Conservation (phyloP, 1,140 invertebrate species). For the Acromyrmex heyeri region DNA sequence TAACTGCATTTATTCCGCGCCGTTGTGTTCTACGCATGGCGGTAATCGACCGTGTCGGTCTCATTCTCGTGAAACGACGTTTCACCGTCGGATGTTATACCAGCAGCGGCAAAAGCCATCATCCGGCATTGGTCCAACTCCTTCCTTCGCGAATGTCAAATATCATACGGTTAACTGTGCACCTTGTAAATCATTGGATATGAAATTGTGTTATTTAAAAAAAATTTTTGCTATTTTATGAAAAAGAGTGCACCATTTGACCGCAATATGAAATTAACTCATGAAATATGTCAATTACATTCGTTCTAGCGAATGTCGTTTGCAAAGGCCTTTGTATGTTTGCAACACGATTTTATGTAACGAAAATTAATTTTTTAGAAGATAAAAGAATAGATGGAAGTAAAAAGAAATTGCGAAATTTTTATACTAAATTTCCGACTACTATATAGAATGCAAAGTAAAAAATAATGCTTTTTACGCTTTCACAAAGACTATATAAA, state of each 20-base stretch:
- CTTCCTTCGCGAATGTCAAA: slow-evolving; percentile 59
- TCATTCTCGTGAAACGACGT: slow-evolving; percentile 55
- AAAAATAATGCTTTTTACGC: neutral
- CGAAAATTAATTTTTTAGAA: neutral
- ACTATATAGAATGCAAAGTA: neutral
- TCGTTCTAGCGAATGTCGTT: neutral
- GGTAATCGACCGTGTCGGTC: slow-evolving; percentile 63
- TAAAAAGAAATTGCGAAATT: neutral
- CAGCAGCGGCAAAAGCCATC: slow-evolving; percentile 24
- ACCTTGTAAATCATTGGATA: slow-evolving; percentile 12
- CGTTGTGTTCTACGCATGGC: slow-evolving; percentile 10
- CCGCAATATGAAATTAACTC: slow-evolving; percentile 59
- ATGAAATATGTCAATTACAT: neutral
- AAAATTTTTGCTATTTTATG: neutral
- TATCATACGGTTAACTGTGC: neutral
- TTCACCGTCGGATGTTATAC: slow-evolving; percentile 30
- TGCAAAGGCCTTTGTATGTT: slow-evolving; percentile 4
- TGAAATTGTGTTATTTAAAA: neutral
- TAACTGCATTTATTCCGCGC: slow-evolving; percentile 62
- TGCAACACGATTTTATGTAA: slow-evolving; percentile 28
- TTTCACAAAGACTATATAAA: neutral
- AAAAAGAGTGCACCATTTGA: slow-evolving; percentile 16
- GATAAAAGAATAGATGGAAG: neutral
- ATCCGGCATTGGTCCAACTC: slow-evolving; percentile 2
- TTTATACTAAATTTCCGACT: neutral